These are phyloP conservation scores for Drosophila melanica DNA, from an alignment of 1,140 invertebrate genomes.

Conservation along the genomic window DNA sequence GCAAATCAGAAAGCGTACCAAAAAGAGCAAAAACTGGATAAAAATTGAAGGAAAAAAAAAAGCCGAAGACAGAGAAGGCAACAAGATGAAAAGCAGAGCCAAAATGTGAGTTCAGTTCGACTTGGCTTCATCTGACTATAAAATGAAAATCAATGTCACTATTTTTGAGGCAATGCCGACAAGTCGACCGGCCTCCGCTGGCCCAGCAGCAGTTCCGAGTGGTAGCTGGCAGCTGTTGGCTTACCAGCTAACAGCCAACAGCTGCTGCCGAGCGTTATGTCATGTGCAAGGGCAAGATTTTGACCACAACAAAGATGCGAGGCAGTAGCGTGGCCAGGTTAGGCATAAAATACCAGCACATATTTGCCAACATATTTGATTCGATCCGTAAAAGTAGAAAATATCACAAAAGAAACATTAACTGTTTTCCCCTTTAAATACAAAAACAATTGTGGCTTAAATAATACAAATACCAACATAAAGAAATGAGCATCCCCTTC, in stretches of 20 bases:
- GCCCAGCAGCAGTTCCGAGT: background rate
- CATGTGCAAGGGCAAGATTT: conserved; percentile 40
- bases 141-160: conserved; percentile 76
- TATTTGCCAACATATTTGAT: background rate
- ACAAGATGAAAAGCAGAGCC: conserved; percentile 24
- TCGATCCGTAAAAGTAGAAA: background rate
- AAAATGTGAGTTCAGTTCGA: conserved; percentile 44
- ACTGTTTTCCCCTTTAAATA: too few relatives aligned
- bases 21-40: background rate
- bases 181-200: conserved; percentile 21
- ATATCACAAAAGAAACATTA: too few relatives aligned
- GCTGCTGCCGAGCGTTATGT: conserved; percentile 6
- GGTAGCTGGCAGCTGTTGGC: background rate
- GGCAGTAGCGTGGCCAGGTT: conserved; percentile 27
- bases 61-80: background rate
- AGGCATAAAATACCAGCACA: conserved; percentile 39
- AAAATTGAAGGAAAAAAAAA: background rate
- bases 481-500: background rate
- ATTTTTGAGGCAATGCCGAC: conserved; percentile 39
- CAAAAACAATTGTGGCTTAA: too few relatives aligned
- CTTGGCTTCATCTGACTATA: conserved; percentile 17
- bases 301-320: conserved; percentile 43
- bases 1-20: conserved; percentile 25
- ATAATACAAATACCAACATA: background rate
- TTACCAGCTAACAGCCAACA: background rate